phyloP scores from a whole-genome alignment of 1,140 invertebrate species.

The Teleogryllus occipitalis region DNA sequence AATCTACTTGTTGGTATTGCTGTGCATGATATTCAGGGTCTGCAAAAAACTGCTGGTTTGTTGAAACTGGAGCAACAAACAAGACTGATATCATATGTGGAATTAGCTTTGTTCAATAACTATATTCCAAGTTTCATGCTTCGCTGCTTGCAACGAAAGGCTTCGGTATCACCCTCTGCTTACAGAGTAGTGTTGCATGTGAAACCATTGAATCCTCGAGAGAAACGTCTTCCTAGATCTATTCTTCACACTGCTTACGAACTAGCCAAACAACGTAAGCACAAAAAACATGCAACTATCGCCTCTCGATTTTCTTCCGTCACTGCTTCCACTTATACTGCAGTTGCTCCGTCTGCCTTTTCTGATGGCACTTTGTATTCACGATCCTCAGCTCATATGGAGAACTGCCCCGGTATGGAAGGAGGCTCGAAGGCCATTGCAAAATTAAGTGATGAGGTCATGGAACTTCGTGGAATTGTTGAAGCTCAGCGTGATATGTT shows the following conservation, averaged over 20 bases:
- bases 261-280: constrained; percentile 50
- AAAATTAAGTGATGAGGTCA: constrained; percentile 2
- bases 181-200: constrained; percentile 69
- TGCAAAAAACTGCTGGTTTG: constrained; percentile 65
- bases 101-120: constrained; percentile 57
- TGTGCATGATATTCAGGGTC: constrained; percentile 68
- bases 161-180: constrained; percentile 63
- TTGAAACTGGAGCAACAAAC: constrained; percentile 69
- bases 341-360: neutral
- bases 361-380: neutral
- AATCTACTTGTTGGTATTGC: constrained; percentile 72
- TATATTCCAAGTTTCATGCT: constrained; percentile 57
- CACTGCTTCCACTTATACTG: constrained; percentile 33
- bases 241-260: constrained; percentile 65
- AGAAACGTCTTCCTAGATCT: constrained; percentile 65
- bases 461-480: neutral
- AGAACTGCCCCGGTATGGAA: neutral
- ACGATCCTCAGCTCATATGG: neutral
- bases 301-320: constrained; percentile 49
- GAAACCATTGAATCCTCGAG: constrained; percentile 67
- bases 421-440: neutral
- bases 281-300: constrained; percentile 53
- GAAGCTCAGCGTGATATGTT: neutral
- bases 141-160: constrained; percentile 61
- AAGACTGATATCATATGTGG: constrained; percentile 65